Evolutionary conservation across 1,140 invertebrate species (phyloP), one percentile per base, ranked within the genome.

Genomic region (Rhizoglyphus robini): DNA sequence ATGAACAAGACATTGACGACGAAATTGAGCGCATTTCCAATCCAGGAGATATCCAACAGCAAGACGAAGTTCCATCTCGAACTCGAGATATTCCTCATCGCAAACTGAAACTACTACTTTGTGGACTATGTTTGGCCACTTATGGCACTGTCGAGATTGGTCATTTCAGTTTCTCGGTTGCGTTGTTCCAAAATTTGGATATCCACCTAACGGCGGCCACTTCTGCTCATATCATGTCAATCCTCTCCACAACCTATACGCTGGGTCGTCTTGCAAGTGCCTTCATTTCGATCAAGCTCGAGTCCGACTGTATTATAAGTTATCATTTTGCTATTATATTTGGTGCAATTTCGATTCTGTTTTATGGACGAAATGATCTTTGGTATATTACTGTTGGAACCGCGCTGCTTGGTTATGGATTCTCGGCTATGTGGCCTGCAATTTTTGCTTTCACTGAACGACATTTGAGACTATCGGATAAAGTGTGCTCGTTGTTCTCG

Each of bases 361-460:
- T 25, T 49, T 63, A 18, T 8, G 61, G 61, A 20, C 36, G 13
- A 5, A 8, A 41, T 23, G 5, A 13, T n/a, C 13, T 23, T 20
- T 18, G 20, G 13, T 23, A 15, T 8, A 63, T 63, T 29, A 36
- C 20, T 20, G 18, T 63, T 29, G 46, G 61, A 8, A 63, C 27
- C 27, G 61, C 34, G 4, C 8, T 63, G 4, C 8, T 58, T 30
- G 54, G 61, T 8, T 63, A 36, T 38, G 61, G 61, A 18, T 63
- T 63, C 23, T 47, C 36, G 5, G 61, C 61, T 3, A 47, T 46
- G 36, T 63, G 36, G 31, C 36, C 61, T 3, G 61, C 61, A 29
- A 49, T 63, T 8, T 36, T 63, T 27, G 61, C 61, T 13, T 63
- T 63, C 8, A 29, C 61, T 38, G 61, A 54, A 57, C 3, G n/a